A percentile compares a stretch with the other conserved stretches of the same genome.
phyloP scores from a whole-genome alignment of 1,140 invertebrate species.

The Sarcophaga bullata region DNA sequence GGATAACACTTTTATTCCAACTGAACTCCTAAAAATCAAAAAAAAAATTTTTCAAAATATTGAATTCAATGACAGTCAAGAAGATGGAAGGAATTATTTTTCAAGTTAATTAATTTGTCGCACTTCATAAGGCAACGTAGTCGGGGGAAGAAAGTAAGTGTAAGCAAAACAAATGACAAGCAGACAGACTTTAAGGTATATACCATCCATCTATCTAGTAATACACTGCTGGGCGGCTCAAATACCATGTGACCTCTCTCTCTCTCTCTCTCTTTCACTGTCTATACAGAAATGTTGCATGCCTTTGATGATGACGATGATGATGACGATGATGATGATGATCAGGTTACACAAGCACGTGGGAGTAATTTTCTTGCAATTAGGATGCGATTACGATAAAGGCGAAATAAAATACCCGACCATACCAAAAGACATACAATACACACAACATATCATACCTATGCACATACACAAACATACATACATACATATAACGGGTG shows the following conservation, averaged over 20 bases:
- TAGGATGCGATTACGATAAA: slow-evolving; percentile 65
- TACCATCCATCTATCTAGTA: neutral
- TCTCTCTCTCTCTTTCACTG: too few relatives aligned
- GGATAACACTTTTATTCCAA: too few relatives aligned
- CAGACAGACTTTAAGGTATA: neutral
- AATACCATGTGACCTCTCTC: neutral
- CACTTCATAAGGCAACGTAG: neutral
- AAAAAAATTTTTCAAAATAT: too few relatives aligned
- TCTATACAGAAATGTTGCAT: neutral
- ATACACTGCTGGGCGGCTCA: neutral
- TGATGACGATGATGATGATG: slow-evolving; percentile 43
- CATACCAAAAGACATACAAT: neutral
- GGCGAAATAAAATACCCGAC: slow-evolving; percentile 2
- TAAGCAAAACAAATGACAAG: neutral
- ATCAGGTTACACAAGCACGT: slow-evolving; percentile 64
- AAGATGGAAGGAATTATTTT: slow-evolving; percentile 3
- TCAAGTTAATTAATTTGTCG: slow-evolving; percentile 8
- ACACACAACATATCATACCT: neutral
- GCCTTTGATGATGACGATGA: neutral
- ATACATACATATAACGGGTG: neutral
- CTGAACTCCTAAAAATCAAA: too few relatives aligned
- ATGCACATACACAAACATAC: neutral
- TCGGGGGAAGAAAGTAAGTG: neutral
- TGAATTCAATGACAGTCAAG: too few relatives aligned
- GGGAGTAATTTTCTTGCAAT: slow-evolving; percentile 65